Conservation (phyloP, 2,113 vertebrate genomes). For the Scytalopus superciliaris region DNA sequence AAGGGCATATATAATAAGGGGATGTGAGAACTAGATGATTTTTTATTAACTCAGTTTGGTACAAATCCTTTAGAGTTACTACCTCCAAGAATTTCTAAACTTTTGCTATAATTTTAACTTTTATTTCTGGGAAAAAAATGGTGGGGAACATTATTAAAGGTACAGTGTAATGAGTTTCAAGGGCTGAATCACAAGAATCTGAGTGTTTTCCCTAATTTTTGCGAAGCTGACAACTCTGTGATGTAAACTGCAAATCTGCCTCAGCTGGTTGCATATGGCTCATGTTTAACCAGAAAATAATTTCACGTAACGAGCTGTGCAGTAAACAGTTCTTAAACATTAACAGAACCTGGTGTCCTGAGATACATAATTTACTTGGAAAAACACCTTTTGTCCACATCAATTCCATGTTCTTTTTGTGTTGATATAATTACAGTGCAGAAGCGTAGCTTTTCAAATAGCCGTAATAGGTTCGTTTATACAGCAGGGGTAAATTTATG, state of each 20-base stretch:
- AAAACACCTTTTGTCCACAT: not conserved
- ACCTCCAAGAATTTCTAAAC: not conserved
- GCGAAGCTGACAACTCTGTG: constrained; percentile 17
- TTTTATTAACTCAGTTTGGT: constrained; percentile 14
- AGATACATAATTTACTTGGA: not conserved
- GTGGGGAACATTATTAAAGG: not conserved
- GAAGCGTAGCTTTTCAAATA: not conserved
- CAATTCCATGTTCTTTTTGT: not conserved
- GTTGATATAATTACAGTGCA: not conserved
- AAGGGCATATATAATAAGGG: not conserved
- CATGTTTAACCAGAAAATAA: not conserved
- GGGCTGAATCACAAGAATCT: not conserved
- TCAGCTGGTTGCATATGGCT: not conserved
- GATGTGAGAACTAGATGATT: not conserved
- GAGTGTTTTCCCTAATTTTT: constrained; percentile 27
- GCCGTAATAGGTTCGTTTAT: not conserved
- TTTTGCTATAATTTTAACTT: not conserved
- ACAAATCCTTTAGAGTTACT: not conserved
- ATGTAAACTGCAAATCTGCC: constrained; percentile 26
- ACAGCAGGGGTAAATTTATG: not conserved
- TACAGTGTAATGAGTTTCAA: not conserved
- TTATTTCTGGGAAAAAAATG: not conserved
- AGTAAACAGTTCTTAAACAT: not conserved
- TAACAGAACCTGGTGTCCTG: not conserved
- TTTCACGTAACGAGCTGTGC: not conserved